A percentile compares a stretch with the other conserved stretches of the same genome.
Evolutionary conservation across 2,113 vertebrate species (phyloP).

Genomic region (Pithys albifrons): DNA sequence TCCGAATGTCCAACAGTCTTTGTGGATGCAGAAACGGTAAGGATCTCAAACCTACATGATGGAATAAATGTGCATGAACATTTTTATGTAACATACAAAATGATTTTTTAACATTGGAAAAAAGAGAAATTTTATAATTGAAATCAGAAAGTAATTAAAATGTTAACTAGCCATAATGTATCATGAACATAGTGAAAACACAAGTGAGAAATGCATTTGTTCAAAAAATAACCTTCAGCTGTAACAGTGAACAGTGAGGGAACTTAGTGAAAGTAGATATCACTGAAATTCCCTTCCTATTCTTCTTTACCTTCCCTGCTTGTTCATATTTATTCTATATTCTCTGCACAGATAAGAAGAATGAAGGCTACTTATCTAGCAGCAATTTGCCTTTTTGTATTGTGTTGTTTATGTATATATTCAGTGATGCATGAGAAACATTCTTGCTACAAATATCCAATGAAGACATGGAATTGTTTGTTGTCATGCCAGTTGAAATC

Average conservation of each 20-base stretch:
- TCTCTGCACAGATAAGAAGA: background rate
- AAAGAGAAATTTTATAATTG: background rate
- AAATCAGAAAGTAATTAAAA: background rate
- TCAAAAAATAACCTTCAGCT: background rate
- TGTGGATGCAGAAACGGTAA: slow-evolving; percentile 98
- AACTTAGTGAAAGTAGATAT: background rate
- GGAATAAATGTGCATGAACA: background rate
- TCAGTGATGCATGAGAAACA: background rate
- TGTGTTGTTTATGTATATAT: background rate
- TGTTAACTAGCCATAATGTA: background rate
- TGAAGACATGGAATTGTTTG: background rate
- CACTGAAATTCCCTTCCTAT: background rate
- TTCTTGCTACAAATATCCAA: background rate
- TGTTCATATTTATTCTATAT: background rate
- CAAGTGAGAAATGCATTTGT: background rate
- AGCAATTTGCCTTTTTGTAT: background rate
- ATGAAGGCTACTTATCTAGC: background rate
- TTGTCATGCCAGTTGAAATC: background rate
- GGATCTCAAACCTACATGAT: background rate
- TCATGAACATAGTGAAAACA: background rate
- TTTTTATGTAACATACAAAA: background rate
- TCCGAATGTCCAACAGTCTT: slow-evolving; percentile 95
- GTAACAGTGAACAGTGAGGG: background rate
- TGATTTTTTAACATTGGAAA: background rate
- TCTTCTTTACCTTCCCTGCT: background rate